Evolutionary conservation across 2,113 vertebrate species (phyloP), one percentile per base, ranked within the genome.

Genomic region (Charadrius vociferus): DNA sequence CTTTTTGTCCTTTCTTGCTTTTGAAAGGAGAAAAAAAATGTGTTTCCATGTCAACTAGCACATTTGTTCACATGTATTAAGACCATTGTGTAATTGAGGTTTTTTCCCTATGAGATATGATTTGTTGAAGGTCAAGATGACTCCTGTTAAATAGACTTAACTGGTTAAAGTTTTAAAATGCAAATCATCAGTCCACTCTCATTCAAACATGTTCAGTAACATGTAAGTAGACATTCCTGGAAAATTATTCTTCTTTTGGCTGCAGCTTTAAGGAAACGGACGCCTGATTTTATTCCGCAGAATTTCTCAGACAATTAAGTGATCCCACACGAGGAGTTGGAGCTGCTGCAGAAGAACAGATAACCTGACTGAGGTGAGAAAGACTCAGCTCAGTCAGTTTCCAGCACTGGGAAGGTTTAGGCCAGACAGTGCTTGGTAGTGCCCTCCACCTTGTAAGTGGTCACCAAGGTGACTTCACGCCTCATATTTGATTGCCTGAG

Each of bases 21-120:
- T 81, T 74, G 59, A 81, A 92, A 95, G 79, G 52, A 78, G 30
- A 75, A 90, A 77, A 90, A 75, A 90, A 66, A 20, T 74, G 20
- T 87, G 83, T 97, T 97, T 95, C 88, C 65, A 81, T 84, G 80
- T 95, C 86, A 96, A 79, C 90, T 84, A 79, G 61, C 36, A 32
- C 24, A 24, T 91, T 94, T 81, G 29, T 95, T 95, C 86, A 71
- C 27, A 7, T 90, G 73, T 53, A 79, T 96, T 93, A 82, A 68
- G 58, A 87, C 56, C 37, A n/a, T 39, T 53, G 39, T 87, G 66
- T 74, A 86, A 93, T 14, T 79, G 78, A 93, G 83, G 19, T 50
- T 55, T 95, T 84, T 96, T 71, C 62, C 63, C 39, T 75, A 15
- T 37, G 71, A 50, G 61, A 78, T 70, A 47, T 11, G 53, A 75